These are phyloP conservation scores for Sinocyclocheilus maitianheensis DNA, from an alignment of 2,113 vertebrate genomes.

Conservation along the genomic window DNA sequence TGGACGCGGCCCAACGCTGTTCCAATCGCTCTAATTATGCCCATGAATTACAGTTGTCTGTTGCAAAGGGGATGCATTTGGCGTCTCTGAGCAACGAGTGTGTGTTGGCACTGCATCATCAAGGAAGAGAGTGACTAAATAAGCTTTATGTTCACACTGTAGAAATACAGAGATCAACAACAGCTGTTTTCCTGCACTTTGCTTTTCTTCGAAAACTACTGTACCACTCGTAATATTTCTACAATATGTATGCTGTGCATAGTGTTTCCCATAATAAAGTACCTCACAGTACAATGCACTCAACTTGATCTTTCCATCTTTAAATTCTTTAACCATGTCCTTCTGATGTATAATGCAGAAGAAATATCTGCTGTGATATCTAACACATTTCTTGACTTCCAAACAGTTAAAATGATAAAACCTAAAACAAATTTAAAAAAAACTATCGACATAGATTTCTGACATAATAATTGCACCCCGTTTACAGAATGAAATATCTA, in stretches of 20 bases:
- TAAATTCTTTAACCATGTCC: neutral
- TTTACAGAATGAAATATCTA: neutral
- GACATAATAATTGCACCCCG: neutral
- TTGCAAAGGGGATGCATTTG: slow-evolving; percentile 19
- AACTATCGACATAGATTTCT: neutral
- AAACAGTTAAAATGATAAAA: neutral
- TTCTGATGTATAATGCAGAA: neutral
- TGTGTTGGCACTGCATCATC: slow-evolving; percentile 19
- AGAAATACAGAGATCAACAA: neutral
- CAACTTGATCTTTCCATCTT: neutral
- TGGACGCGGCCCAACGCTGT: slow-evolving; percentile 70
- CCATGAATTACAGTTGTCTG: slow-evolving; percentile 69
- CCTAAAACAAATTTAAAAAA: too few species aligned
- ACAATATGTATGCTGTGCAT: neutral
- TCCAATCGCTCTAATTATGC: slow-evolving; percentile 75
- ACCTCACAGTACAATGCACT: neutral
- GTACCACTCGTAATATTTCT: neutral
- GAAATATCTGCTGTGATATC: neutral
- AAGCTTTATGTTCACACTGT: neutral
- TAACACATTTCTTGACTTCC: neutral
- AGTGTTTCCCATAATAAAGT: neutral
- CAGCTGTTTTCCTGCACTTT: neutral
- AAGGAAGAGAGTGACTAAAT: slow-evolving; percentile 2
- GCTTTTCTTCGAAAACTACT: neutral
- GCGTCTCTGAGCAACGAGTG: slow-evolving; percentile 33